Percentiles rank a stretch among this genome's conserved stretches.
Evolutionary conservation across 2,888 invertebrate genomes (phyloP).

Genomic region (Petrolisthes manimaculis): DNA sequence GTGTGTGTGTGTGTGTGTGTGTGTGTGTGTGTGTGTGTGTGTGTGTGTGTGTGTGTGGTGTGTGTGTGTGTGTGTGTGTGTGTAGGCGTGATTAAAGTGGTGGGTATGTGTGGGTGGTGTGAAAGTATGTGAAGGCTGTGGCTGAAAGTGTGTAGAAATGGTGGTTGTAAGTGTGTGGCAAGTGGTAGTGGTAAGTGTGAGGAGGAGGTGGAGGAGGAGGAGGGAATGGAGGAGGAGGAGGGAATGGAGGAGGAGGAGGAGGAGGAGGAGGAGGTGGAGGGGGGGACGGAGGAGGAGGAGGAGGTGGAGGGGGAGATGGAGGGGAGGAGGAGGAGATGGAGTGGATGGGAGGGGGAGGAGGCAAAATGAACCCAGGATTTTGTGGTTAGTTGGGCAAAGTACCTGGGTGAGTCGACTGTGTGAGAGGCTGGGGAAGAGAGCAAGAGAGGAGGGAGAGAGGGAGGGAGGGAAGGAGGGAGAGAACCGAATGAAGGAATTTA

Average conservation of each 20-base stretch:
- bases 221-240: not conserved
- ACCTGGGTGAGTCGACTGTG: too few relatives aligned
- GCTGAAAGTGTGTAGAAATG: too few relatives aligned
- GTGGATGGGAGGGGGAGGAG: not conserved
- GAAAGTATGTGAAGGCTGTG: too few relatives aligned
- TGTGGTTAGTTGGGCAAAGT: not conserved
- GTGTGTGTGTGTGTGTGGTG: too few relatives aligned
- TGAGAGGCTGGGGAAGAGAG: too few relatives aligned
- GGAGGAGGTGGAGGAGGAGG: not conserved
- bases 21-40: too few relatives aligned
- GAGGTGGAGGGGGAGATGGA: not conserved
- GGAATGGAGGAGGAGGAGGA: not conserved
- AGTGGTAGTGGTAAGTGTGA: too few relatives aligned
- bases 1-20: too few relatives aligned
- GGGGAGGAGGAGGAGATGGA: not conserved
- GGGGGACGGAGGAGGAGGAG: not conserved
- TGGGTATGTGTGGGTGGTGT: too few relatives aligned
- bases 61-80: too few relatives aligned
- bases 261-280: not conserved
- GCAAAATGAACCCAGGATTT: not conserved
- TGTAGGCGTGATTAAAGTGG: too few relatives aligned
- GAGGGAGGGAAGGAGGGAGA: not conserved
- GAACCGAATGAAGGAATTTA: not conserved
- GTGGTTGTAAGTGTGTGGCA: too few relatives aligned
- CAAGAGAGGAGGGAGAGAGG: not conserved